Conservation (phyloP, 2,888 invertebrate genomes). For the Trilocha varians region DNA sequence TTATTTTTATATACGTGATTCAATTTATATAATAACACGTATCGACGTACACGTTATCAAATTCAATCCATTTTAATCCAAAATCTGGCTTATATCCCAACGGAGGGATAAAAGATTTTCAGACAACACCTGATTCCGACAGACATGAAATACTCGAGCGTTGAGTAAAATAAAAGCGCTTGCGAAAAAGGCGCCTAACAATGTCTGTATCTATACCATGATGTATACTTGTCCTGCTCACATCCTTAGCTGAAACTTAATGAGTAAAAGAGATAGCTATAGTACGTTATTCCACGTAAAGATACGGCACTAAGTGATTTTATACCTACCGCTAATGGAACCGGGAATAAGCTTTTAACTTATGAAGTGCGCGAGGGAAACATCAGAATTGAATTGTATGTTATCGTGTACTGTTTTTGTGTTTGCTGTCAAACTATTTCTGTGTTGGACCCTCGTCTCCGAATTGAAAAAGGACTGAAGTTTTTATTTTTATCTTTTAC, state of each 20-base stretch:
- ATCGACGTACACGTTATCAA: no score
- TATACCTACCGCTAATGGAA: constrained; percentile 24
- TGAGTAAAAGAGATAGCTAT: constrained; percentile 11
- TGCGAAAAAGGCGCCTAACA: constrained; percentile 3
- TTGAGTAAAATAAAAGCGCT: constrained; percentile 7
- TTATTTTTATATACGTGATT: neutral
- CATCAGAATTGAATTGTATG: neutral
- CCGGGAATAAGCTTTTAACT: constrained; percentile 25
- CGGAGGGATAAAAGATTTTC: constrained; percentile 1
- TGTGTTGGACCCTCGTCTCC: neutral
- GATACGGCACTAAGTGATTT: constrained; percentile 26
- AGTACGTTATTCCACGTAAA: constrained; percentile 14
- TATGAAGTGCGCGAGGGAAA: constrained; percentile 9
- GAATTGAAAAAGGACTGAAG: neutral
- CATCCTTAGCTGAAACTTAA: no score
- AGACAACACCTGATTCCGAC: constrained; percentile 4
- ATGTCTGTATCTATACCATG: neutral
- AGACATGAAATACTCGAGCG: constrained; percentile 1
- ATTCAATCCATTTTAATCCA: constrained; percentile 8
- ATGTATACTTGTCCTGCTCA: no score
- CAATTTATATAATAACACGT: neutral
- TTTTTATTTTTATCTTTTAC: neutral
- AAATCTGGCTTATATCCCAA: constrained; percentile 13
- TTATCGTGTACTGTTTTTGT: neutral
- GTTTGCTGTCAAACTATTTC: neutral